These are phyloP conservation scores for Schizothorax lantsangensis DNA, from an alignment of 2,797 vertebrate species.

Conservation along the genomic window DNA sequence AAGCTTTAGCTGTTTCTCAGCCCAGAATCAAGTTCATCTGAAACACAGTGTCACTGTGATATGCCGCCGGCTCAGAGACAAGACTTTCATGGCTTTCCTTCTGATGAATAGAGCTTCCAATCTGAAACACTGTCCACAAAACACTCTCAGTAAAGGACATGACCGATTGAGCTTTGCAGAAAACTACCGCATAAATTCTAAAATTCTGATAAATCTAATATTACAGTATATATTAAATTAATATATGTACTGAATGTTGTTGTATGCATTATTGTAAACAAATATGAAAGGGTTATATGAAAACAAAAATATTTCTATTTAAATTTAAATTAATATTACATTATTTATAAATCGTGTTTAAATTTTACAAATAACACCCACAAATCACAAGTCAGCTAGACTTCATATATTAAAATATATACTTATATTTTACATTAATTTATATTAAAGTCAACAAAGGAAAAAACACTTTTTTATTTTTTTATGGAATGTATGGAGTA, in stretches of 20 bases:
- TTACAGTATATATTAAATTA: background rate
- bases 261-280: too few species aligned
- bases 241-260: background rate
- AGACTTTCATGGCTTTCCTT: slow-evolving; percentile 37
- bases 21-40: slow-evolving; percentile 14
- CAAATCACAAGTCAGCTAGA: background rate
- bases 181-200: background rate
- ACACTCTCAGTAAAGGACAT: background rate
- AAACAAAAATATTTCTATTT: too few species aligned
- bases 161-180: background rate
- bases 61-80: slow-evolving; percentile 18
- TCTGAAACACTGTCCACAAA: slow-evolving; percentile 29
- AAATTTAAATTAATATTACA: too few species aligned
- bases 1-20: slow-evolving; percentile 13
- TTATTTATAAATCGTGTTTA: too few species aligned
- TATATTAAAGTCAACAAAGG: too few species aligned
- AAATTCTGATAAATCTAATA: background rate
- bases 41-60: slow-evolving; percentile 38
- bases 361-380: background rate
- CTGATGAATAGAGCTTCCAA: slow-evolving; percentile 34
- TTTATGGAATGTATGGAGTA: too few species aligned
- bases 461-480: too few species aligned
- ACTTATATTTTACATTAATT: too few species aligned
- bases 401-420: too few species aligned
- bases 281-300: too few species aligned